A percentile compares a stretch with the other conserved stretches of the same genome.
phyloP scores from a whole-genome alignment of 2,888 invertebrate genomes.

The Andrena camellia region DNA sequence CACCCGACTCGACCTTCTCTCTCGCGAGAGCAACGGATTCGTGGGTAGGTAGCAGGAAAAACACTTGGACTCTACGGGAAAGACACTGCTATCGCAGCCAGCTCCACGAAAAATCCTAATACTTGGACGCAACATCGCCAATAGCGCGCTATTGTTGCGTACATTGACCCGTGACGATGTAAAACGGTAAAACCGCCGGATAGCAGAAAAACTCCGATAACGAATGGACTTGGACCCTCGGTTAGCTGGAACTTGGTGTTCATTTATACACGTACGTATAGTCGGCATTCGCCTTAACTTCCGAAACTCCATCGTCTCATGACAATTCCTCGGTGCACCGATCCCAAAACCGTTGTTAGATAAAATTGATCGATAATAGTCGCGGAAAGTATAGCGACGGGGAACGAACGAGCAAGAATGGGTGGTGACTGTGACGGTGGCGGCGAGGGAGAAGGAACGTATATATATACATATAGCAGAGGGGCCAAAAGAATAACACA shows the following conservation, averaged over 20 bases:
- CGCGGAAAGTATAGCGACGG: too few species aligned
- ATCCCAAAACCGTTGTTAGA: too few species aligned
- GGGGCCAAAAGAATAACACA: constrained; percentile 18
- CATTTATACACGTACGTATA: background rate
- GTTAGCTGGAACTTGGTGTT: constrained; percentile 15
- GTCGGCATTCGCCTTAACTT: background rate
- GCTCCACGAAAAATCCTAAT: background rate
- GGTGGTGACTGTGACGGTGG: background rate
- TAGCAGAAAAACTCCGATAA: constrained; percentile 64
- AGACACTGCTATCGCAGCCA: background rate
- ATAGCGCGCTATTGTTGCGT: constrained; percentile 57
- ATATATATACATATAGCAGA: background rate
- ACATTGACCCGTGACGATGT: constrained; percentile 64
- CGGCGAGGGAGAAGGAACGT: constrained; percentile 1
- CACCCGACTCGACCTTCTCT: too few species aligned
- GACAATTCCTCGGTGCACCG: too few species aligned
- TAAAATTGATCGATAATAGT: too few species aligned
- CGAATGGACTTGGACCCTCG: constrained; percentile 68
- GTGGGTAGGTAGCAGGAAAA: background rate
- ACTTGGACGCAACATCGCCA: constrained; percentile 8
- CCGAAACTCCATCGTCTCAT: too few species aligned
- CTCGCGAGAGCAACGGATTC: too few species aligned
- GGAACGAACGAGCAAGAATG: background rate
- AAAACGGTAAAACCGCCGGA: constrained; percentile 49
- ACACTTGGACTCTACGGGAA: background rate